A percentile compares a stretch with the other conserved stretches of the same genome.
Conservation (phyloP, 2,888 invertebrate species). For the Metellina segmentata region DNA sequence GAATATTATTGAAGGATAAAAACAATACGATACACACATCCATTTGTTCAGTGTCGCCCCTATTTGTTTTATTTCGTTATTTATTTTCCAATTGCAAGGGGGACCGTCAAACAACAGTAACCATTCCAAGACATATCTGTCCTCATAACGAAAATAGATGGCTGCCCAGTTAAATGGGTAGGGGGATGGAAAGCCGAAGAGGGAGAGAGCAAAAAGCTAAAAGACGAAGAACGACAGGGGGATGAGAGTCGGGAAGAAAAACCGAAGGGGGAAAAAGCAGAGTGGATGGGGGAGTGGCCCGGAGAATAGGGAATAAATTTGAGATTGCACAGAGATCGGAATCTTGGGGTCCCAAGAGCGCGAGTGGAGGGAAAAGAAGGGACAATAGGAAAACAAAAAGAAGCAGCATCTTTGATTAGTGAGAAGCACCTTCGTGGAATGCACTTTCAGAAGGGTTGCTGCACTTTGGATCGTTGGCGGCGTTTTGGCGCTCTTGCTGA, state of each 20-base stretch:
- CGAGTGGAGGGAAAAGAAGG: slow-evolving; percentile 56
- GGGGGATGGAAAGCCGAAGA: not conserved
- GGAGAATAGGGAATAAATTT: slow-evolving; percentile 69
- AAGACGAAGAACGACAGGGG: slow-evolving; percentile 47
- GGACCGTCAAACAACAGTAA: slow-evolving; percentile 60
- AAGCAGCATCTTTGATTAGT: slow-evolving; percentile 76
- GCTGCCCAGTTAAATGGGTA: slow-evolving; percentile 60
- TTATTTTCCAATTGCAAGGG: slow-evolving; percentile 21
- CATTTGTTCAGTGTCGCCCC: too few relatives aligned
- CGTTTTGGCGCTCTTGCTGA: not conserved
- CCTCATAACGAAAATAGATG: slow-evolving; percentile 75
- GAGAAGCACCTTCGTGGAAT: slow-evolving; percentile 72
- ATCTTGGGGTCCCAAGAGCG: slow-evolving; percentile 68
- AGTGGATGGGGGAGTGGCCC: not conserved
- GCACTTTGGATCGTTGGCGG: slow-evolving; percentile 4
- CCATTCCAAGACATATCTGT: slow-evolving; percentile 56
- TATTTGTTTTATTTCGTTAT: slow-evolving; percentile 17
- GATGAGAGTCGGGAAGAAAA: slow-evolving; percentile 1
- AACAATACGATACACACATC: not conserved
- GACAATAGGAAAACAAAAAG: slow-evolving; percentile 75
- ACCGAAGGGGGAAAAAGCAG: not conserved
- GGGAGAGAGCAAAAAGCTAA: slow-evolving; percentile 57
- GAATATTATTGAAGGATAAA: not conserved
- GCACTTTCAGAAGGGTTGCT: slow-evolving; percentile 60
- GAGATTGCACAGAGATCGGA: slow-evolving; percentile 74